Conservation (phyloP, 2,113 vertebrate genomes). For the Paracyprichromis sp. region DNA sequence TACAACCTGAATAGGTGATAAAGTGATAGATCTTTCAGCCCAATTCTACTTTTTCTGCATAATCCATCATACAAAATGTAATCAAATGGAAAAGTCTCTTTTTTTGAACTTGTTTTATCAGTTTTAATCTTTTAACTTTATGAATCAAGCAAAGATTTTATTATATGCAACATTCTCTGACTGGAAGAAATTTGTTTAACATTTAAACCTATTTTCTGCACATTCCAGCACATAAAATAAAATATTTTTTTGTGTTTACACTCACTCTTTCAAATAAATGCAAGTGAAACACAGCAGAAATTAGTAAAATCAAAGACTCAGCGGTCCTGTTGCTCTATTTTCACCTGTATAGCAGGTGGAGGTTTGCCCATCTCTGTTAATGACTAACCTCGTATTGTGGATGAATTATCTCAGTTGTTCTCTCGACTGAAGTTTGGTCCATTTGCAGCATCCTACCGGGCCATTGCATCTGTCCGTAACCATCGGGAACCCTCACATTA, state of each 20-base stretch:
- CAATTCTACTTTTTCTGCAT: rapidly evolving
- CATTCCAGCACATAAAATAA: neutral
- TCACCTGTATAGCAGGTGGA: too few species aligned
- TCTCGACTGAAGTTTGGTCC: neutral
- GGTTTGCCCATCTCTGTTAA: neutral
- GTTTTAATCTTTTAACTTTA: neutral
- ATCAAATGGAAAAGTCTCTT: neutral
- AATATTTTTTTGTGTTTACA: neutral
- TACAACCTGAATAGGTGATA: neutral
- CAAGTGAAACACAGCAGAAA: neutral
- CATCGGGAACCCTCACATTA: rapidly evolving
- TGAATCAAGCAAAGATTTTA: rapidly evolving
- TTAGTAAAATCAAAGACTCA: rapidly evolving
- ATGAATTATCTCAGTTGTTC: neutral
- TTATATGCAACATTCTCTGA: neutral
- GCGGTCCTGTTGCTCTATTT: too few species aligned
- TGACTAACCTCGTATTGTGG: neutral
- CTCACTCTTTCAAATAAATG: rapidly evolving
- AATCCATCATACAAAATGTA: neutral
- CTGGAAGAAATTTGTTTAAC: rapidly evolving
- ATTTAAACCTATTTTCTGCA: neutral
- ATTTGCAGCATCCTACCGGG: rapidly evolving
- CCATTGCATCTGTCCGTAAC: neutral
- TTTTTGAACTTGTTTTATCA: rapidly evolving
- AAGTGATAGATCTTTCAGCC: neutral